Evolutionary conservation across 2,797 vertebrate genomes (phyloP).

Genomic region (Protonibea diacanthus): DNA sequence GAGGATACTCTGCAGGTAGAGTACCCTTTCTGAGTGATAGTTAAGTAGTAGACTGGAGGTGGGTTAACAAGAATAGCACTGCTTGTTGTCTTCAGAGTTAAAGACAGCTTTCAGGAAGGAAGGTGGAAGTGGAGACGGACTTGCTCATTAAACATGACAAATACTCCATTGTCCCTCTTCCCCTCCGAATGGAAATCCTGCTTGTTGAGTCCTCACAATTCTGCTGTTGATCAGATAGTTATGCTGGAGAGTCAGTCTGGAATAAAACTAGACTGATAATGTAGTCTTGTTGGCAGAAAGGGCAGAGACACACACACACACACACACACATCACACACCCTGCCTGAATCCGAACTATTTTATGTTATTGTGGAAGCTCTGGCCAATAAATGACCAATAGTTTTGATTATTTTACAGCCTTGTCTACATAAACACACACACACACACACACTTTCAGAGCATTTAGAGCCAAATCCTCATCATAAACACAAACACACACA

Average conservation of each 20-base stretch:
- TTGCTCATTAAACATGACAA: conserved; percentile 56
- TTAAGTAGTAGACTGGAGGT: conserved; percentile 34
- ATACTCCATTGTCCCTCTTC: conserved; percentile 24
- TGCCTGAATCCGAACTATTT: conserved; percentile 35
- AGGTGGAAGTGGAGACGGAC: background rate
- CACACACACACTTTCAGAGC: background rate
- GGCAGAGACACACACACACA: conserved; percentile 17
- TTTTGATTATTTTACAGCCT: conserved; percentile 24
- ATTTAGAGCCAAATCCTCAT: conserved; percentile 1
- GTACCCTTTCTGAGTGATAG: conserved; percentile 27
- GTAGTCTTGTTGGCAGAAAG: conserved; percentile 19
- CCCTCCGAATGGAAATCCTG: conserved; percentile 23
- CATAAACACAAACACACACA: conserved; percentile 19
- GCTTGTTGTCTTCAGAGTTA: conserved; percentile 30
- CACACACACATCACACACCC: background rate
- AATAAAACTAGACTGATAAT: conserved; percentile 44
- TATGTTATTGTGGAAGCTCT: background rate
- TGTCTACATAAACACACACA: conserved; percentile 19
- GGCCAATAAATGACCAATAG: conserved; percentile 16
- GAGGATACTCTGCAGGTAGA: conserved; percentile 43
- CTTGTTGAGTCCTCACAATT: conserved; percentile 18
- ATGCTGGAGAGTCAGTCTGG: conserved; percentile 29
- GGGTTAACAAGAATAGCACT: conserved; percentile 17
- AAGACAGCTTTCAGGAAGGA: conserved; percentile 8
- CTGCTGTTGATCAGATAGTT: conserved; percentile 42